A percentile compares a stretch with the other conserved stretches of the same genome.
phyloP scores from a whole-genome alignment of 2,113 vertebrate genomes.

The Corvus moneduloides region DNA sequence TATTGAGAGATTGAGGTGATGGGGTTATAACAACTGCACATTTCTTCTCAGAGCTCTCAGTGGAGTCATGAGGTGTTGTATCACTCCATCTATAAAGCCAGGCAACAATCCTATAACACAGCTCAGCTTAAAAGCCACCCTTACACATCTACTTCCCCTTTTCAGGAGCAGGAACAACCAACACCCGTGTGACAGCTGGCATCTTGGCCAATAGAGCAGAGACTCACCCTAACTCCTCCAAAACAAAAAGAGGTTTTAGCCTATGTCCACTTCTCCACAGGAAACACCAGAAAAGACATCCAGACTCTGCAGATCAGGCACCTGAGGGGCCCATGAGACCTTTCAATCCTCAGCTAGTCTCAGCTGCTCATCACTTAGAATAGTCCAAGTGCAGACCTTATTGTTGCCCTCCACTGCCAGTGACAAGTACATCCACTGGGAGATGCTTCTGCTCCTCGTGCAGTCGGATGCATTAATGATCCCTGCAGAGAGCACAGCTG shows the following conservation, averaged over 20 bases:
- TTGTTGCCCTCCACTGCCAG: background rate
- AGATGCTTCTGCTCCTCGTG: background rate
- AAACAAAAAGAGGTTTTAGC: background rate
- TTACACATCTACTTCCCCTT: background rate
- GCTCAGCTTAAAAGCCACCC: background rate
- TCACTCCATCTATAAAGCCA: background rate
- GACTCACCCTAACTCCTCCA: background rate
- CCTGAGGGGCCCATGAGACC: background rate
- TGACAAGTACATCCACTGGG: background rate
- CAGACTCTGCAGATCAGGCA: background rate
- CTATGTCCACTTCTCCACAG: background rate
- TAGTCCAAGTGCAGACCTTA: background rate
- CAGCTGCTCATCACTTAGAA: background rate
- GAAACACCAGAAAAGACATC: background rate
- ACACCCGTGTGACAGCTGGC: background rate
- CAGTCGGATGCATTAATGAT: background rate
- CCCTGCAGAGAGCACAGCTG: background rate
- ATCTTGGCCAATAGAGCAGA: background rate
- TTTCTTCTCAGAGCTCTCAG: background rate
- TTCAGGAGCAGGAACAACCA: background rate
- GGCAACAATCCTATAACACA: background rate
- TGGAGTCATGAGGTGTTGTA: background rate
- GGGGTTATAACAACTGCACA: background rate
- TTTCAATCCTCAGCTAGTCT: background rate
- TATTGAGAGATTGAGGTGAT: background rate